phyloP scores from a whole-genome alignment of 1,140 invertebrate genomes.

The Hypsibius dujardini region DNA sequence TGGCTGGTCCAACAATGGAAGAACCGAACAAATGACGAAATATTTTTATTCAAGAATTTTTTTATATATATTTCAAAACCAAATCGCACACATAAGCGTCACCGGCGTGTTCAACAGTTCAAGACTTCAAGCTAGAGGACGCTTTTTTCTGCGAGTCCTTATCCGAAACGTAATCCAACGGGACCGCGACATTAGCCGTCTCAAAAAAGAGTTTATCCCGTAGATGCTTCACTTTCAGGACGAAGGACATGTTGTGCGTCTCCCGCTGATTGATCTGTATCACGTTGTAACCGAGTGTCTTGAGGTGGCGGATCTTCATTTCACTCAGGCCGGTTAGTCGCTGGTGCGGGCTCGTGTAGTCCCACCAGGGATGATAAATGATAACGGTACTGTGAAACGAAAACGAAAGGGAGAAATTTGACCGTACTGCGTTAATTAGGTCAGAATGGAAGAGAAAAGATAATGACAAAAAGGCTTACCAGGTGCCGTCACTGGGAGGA shows the following conservation, averaged over 20 bases:
- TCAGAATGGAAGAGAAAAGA: neutral
- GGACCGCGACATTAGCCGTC: too few species aligned
- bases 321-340: neutral
- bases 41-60: too few species aligned
- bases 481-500: neutral
- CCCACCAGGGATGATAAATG: neutral
- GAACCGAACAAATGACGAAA: too few species aligned
- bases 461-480: neutral
- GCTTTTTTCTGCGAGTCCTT: too few species aligned
- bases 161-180: too few species aligned
- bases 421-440: too few species aligned
- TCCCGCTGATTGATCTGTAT: neutral
- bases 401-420: neutral
- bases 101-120: too few species aligned
- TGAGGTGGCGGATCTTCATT: neutral
- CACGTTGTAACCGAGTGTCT: neutral
- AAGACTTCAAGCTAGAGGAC: too few species aligned
- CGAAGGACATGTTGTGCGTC: neutral
- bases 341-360: neutral
- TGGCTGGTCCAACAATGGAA: too few species aligned
- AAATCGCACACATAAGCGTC: too few species aligned
- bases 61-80: too few species aligned
- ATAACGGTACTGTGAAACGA: neutral
- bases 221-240: neutral
- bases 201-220: constrained; percentile 1